phyloP scores from a whole-genome alignment of 2,797 vertebrate genomes.

The Trachops cirrhosus region DNA sequence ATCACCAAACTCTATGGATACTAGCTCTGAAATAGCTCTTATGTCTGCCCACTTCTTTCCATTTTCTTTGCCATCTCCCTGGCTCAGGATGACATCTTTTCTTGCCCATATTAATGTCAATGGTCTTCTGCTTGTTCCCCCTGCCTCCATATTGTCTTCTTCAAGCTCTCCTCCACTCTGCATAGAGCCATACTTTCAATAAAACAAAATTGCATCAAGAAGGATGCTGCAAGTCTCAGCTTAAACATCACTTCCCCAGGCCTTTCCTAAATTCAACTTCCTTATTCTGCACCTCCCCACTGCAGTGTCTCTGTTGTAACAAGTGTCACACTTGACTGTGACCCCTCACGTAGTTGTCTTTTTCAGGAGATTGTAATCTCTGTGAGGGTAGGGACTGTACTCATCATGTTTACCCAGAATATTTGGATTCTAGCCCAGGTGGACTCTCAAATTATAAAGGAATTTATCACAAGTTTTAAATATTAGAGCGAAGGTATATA shows the following conservation, averaged over 20 bases:
- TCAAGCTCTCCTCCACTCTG: not conserved
- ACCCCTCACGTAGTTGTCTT: not conserved
- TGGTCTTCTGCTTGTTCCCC: not conserved
- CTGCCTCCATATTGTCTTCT: not conserved
- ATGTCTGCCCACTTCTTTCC: not conserved
- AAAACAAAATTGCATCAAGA: not conserved
- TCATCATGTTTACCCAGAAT: not conserved
- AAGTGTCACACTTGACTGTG: not conserved
- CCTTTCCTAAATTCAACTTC: not conserved
- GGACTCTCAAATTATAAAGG: not conserved
- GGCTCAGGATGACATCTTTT: not conserved
- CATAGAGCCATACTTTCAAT: not conserved
- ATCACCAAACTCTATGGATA: not conserved
- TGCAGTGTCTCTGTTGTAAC: not conserved
- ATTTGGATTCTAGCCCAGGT: not conserved
- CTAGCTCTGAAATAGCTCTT: not conserved
- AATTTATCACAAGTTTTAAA: conserved; percentile 30
- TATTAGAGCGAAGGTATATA: not conserved
- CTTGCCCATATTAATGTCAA: not conserved
- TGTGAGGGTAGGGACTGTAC: not conserved
- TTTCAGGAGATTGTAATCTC: not conserved
- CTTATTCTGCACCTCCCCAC: not conserved
- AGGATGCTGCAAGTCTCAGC: not conserved
- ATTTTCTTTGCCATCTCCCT: not conserved
- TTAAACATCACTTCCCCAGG: not conserved